Evolutionary conservation across 2,113 vertebrate species (phyloP).

Genomic region (Microcebus griseorufus): DNA sequence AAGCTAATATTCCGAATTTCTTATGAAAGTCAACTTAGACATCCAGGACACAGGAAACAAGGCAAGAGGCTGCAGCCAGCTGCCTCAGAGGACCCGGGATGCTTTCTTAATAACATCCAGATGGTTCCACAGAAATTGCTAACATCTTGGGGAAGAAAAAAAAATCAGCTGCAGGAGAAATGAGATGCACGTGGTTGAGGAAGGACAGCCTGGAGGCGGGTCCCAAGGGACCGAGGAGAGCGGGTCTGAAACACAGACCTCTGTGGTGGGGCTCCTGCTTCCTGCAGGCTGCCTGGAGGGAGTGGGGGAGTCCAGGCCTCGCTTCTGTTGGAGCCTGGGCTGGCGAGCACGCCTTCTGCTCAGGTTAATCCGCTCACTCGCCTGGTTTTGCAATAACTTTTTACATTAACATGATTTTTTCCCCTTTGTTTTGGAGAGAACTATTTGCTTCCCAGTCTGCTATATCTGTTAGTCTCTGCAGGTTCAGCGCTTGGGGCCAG

Average conservation of each 20-base stretch:
- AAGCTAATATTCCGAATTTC: slow-evolving; percentile 73
- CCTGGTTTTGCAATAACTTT: not conserved
- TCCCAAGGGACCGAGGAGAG: slow-evolving; percentile 36
- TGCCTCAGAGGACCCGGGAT: slow-evolving; percentile 79
- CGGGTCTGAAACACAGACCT: slow-evolving; percentile 73
- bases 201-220: slow-evolving; percentile 74
- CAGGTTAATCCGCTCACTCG: not conserved
- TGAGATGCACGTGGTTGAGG: slow-evolving; percentile 77
- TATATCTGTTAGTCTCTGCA: not conserved
- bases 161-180: slow-evolving; percentile 79
- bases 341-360: slow-evolving; percentile 13
- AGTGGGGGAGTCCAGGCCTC: not conserved
- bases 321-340: not conserved
- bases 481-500: not conserved
- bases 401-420: not conserved
- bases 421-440: not conserved
- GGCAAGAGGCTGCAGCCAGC: slow-evolving; percentile 81
- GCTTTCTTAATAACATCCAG: slow-evolving; percentile 85
- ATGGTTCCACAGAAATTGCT: slow-evolving; percentile 83
- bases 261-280: slow-evolving; percentile 60
- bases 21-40: slow-evolving; percentile 74
- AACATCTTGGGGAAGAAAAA: slow-evolving; percentile 67
- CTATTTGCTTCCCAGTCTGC: not conserved
- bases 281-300: slow-evolving; percentile 55
- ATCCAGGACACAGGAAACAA: slow-evolving; percentile 81